Percentiles rank a stretch among this genome's conserved stretches.
These are phyloP conservation scores for Phania funesta DNA, from an alignment of 2,888 invertebrate genomes.

Conservation along the genomic window DNA sequence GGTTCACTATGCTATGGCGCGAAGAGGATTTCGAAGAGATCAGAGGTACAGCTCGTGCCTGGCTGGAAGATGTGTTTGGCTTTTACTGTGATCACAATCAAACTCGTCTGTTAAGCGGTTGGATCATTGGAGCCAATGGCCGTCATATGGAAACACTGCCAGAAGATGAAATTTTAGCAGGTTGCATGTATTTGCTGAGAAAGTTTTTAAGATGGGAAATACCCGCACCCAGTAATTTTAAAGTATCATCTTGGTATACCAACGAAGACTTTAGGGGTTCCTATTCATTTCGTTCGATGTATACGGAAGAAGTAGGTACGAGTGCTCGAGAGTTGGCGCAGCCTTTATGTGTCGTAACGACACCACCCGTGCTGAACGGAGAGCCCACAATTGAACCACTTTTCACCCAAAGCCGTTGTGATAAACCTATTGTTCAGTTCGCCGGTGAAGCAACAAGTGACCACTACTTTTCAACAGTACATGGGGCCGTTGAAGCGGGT, in stretches of 20 bases:
- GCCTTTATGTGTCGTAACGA: constrained; percentile 74
- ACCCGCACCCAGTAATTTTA: constrained; percentile 75
- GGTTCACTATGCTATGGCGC: constrained; percentile 83
- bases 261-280: constrained; percentile 84
- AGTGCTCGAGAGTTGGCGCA: constrained; percentile 82
- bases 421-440: constrained; percentile 83
- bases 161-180: constrained; percentile 80
- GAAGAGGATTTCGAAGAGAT: constrained; percentile 80
- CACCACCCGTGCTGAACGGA: constrained; percentile 77
- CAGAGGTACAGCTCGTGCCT: constrained; percentile 79
- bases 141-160: constrained; percentile 83
- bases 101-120: constrained; percentile 84
- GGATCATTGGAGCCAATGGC: constrained; percentile 86
- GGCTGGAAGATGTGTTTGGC: constrained; percentile 85
- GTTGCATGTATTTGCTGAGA: constrained; percentile 77
- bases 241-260: constrained; percentile 84
- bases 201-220: constrained; percentile 77
- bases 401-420: constrained; percentile 73
- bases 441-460: constrained; percentile 87
- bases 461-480: constrained; percentile 85
- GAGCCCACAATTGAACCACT: constrained; percentile 60
- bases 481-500: constrained; percentile 88
- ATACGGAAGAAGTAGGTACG: constrained; percentile 82
- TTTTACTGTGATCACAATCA: constrained; percentile 85
- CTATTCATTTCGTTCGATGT: constrained; percentile 84